phyloP scores from a whole-genome alignment of 2,797 vertebrate species.

The Megalops cyprinoides region DNA sequence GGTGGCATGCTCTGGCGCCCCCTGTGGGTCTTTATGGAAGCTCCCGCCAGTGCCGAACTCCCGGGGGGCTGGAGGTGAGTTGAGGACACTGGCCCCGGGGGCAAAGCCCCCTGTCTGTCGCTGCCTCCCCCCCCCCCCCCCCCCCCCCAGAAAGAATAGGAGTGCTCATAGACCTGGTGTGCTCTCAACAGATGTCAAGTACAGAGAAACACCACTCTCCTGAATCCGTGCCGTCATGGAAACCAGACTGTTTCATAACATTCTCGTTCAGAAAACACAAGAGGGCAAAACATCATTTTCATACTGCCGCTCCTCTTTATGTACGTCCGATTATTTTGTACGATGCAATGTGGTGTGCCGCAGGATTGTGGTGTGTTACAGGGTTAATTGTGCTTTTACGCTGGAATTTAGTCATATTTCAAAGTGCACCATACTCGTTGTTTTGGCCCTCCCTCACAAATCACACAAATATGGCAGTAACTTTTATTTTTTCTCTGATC shows the following conservation, averaged over 20 bases:
- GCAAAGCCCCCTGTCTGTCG: no score
- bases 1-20: conserved; percentile 40
- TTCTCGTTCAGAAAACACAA: neutral
- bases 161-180: neutral
- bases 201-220: neutral
- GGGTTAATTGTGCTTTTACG: no score
- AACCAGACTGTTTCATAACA: neutral
- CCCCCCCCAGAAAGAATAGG: no score
- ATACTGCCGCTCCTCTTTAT: neutral
- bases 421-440: no score
- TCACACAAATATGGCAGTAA: no score
- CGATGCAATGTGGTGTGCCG: neutral
- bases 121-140: no score
- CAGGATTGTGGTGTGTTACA: neutral
- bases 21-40: conserved; percentile 39
- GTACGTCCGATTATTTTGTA: neutral
- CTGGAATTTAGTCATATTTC: no score
- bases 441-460: no score
- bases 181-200: neutral
- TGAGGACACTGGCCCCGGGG: neutral
- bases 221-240: neutral
- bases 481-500: neutral
- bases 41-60: conserved; percentile 40
- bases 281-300: neutral
- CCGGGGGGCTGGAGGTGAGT: conserved; percentile 18